A percentile compares a stretch with the other conserved stretches of the same genome.
Evolutionary conservation across 2,888 invertebrate species (phyloP).

Genomic region (Stegana nigrithorax): DNA sequence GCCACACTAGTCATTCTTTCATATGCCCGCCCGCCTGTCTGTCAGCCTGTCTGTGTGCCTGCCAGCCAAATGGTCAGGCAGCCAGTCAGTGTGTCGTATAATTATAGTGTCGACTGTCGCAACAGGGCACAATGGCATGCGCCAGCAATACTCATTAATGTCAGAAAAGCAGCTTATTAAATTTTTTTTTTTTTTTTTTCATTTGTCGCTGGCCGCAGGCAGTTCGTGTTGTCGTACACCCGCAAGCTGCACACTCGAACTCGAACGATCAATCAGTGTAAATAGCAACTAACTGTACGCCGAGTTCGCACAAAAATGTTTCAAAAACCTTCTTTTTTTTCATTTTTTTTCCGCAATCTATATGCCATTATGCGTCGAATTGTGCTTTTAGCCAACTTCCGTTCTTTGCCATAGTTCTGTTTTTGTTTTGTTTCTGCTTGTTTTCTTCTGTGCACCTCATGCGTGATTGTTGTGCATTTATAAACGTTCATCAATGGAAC

Average conservation of each 20-base stretch:
- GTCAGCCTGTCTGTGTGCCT: not conserved
- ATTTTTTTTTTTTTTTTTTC: too few species aligned
- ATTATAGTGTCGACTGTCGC: not conserved
- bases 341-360: not conserved
- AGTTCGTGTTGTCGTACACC: too few species aligned
- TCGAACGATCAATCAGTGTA: not conserved
- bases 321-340: too few species aligned
- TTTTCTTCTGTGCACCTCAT: not conserved
- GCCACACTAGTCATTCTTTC: too few species aligned
- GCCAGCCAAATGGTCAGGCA: not conserved
- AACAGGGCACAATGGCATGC: too few species aligned
- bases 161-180: constrained; percentile 4
- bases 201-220: too few species aligned
- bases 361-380: not conserved
- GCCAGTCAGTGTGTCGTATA: not conserved
- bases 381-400: constrained; percentile 8
- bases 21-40: too few species aligned
- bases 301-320: too few species aligned
- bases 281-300: not conserved
- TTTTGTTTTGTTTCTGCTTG: not conserved
- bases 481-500: not conserved
- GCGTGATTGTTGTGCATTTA: not conserved
- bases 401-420: not conserved
- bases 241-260: too few species aligned
- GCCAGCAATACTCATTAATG: constrained; percentile 9